phyloP scores from a whole-genome alignment of 2,888 invertebrate species.

The Meganola albula region DNA sequence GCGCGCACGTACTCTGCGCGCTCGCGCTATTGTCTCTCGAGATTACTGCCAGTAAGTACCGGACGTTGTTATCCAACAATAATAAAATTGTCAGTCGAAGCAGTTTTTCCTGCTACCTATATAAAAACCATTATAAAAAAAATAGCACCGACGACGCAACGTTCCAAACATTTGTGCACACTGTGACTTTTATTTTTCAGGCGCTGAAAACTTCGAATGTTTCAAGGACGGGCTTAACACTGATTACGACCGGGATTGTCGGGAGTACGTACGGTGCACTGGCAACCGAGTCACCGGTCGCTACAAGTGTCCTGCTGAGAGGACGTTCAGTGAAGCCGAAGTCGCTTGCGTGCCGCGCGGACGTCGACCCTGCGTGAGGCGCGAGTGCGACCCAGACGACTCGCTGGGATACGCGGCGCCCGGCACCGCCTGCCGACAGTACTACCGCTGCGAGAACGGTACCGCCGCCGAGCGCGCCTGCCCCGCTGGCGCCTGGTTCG shows the following conservation, averaged over 20 bases:
- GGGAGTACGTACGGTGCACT: slow-evolving; percentile 63
- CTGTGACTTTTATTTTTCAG: slow-evolving; percentile 46
- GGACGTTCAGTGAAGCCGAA: slow-evolving; percentile 61
- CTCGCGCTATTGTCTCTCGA: slow-evolving; percentile 30
- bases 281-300: slow-evolving; percentile 44
- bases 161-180: too few species aligned
- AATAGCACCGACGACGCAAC: too few species aligned
- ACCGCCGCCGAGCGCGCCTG: slow-evolving; percentile 68
- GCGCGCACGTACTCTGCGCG: slow-evolving; percentile 35
- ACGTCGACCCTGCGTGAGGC: slow-evolving; percentile 56
- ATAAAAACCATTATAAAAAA: too few species aligned
- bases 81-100: too few species aligned
- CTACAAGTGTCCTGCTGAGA: slow-evolving; percentile 56
- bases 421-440: slow-evolving; percentile 75
- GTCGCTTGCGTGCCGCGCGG: slow-evolving; percentile 59
- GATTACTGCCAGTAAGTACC: slow-evolving; percentile 53
- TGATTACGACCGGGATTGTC: slow-evolving; percentile 63
- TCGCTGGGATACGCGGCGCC: slow-evolving; percentile 72
- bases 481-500: slow-evolving; percentile 75
- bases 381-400: slow-evolving; percentile 54
- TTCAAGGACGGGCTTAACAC: slow-evolving; percentile 61
- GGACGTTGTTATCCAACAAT: too few species aligned
- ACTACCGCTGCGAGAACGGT: slow-evolving; percentile 76
- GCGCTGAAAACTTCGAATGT: slow-evolving; percentile 44
- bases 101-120: too few species aligned